Percentiles rank a stretch among this genome's conserved stretches.
Evolutionary conservation across 2,888 invertebrate genomes (phyloP).

Genomic region (Xestoiulus laeticollis): DNA sequence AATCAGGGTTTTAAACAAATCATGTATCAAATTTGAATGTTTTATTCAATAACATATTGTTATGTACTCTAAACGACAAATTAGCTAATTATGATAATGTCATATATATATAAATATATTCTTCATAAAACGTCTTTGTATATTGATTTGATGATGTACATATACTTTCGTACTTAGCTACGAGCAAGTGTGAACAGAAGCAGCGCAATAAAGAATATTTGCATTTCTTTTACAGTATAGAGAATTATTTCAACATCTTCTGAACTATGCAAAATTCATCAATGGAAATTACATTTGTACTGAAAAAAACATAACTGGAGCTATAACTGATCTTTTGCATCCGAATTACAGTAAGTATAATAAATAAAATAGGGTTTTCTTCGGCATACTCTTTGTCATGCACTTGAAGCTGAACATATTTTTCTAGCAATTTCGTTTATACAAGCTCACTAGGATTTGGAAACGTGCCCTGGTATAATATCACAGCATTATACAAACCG

Average conservation of each 20-base stretch:
- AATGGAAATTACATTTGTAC: background rate
- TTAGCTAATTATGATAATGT: background rate
- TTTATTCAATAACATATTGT: background rate
- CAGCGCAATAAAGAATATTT: constrained; percentile 20
- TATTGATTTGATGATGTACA: background rate
- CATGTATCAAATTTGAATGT: background rate
- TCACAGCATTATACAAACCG: too few species aligned
- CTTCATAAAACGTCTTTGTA: constrained; percentile 29
- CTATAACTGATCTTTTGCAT: too few species aligned
- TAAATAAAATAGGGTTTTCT: too few species aligned
- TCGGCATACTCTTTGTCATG: too few species aligned
- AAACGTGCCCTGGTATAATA: too few species aligned
- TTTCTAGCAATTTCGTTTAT: too few species aligned
- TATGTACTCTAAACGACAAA: background rate
- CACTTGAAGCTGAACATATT: too few species aligned
- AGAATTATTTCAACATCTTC: background rate
- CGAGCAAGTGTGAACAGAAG: background rate
- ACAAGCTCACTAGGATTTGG: too few species aligned
- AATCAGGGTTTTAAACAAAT: background rate
- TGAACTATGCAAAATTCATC: background rate
- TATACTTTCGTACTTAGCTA: constrained; percentile 1
- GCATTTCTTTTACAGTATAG: background rate
- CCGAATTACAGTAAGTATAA: too few species aligned
- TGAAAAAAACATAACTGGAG: background rate
- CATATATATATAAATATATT: constrained; percentile 29